Percentiles rank a stretch among this genome's conserved stretches.
Evolutionary conservation across 1,140 invertebrate genomes (phyloP).

Genomic region (Galleria mellonella): DNA sequence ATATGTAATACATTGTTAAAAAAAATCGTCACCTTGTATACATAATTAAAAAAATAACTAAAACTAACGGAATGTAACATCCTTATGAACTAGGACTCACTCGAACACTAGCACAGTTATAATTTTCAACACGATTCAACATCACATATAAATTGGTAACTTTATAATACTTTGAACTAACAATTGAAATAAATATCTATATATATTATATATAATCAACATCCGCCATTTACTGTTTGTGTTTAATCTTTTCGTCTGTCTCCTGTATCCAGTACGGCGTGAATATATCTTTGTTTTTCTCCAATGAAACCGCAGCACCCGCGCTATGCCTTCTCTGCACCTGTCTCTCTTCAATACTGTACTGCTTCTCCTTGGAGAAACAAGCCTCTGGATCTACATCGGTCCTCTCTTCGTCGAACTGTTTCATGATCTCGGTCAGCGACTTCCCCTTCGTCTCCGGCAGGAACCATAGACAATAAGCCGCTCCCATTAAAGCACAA

Average conservation of each 20-base stretch:
- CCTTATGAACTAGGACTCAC: background rate
- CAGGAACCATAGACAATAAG: slow-evolving; percentile 81
- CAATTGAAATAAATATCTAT: no score
- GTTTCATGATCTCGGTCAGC: slow-evolving; percentile 84
- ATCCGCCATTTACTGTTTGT: no score
- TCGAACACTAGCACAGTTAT: no score
- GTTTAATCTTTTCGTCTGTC: slow-evolving; percentile 3
- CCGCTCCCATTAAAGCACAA: slow-evolving; percentile 78
- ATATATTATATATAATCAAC: no score
- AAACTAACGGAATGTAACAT: slow-evolving; percentile 35
- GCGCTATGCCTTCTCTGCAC: slow-evolving; percentile 59
- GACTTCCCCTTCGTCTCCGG: slow-evolving; percentile 89
- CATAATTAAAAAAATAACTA: slow-evolving; percentile 13
- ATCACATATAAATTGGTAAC: no score
- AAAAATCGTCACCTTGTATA: slow-evolving; percentile 18
- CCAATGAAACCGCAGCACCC: slow-evolving; percentile 42
- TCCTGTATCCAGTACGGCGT: slow-evolving; percentile 33
- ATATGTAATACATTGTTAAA: background rate
- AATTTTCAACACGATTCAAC: no score
- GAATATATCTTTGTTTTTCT: slow-evolving; percentile 38
- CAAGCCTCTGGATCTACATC: slow-evolving; percentile 49
- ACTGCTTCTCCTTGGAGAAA: slow-evolving; percentile 22
- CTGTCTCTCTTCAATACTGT: slow-evolving; percentile 25
- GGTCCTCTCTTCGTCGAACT: slow-evolving; percentile 73
- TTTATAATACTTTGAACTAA: no score